Base-by-base conservation (phyloP, 2,113 vertebrate species). In the Arizona elegans region DNA sequence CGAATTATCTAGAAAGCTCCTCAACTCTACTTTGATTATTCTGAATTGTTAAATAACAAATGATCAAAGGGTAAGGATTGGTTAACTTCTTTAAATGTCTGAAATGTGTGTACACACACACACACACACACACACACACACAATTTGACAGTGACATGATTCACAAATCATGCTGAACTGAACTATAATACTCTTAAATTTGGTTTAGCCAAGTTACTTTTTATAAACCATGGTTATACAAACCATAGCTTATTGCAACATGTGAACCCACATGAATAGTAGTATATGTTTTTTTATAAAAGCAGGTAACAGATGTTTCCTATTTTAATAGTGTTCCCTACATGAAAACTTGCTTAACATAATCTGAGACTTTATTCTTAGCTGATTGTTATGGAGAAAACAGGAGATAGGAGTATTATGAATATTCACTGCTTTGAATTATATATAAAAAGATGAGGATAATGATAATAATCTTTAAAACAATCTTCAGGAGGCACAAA, bases 381-480 rank as follows among this genome's bases (percentile, higher is more conserved):
- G 13, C 70, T 75, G n/a, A 33, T 33, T 19, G n/a, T 75, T 38
- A 33, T 75, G 70, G 15, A 17, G 70, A 75, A 75, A 38, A 75
- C 2, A 75, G 70, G 70, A 75, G n/a, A 33, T 15, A 75, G 70
- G 7, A 33, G n/a, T 33, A 38, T 75, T 75, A 75, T 0, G 15
- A 19, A 75, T 38, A 33, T 19, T 75, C 6, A 33, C 70, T 38
- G 2, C 15, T 19, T 75, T 75, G n/a, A 75, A 33, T 75, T 19
- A 38, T 38, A 19, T 38, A 38, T 75, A 75, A 75, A 75, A 75
- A 75, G 15, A 33, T 75, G 7, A 33, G 15, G 7, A 38, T 75
- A 75, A 17, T 23, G 87, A 56, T 95, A 97, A 95, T 94, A 93
- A 93, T 24, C 55, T 89, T 91, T 81, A 26, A 92, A 92, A 94